Evolutionary conservation across 2,797 vertebrate genomes (phyloP).

Genomic region (Siniperca obscura): DNA sequence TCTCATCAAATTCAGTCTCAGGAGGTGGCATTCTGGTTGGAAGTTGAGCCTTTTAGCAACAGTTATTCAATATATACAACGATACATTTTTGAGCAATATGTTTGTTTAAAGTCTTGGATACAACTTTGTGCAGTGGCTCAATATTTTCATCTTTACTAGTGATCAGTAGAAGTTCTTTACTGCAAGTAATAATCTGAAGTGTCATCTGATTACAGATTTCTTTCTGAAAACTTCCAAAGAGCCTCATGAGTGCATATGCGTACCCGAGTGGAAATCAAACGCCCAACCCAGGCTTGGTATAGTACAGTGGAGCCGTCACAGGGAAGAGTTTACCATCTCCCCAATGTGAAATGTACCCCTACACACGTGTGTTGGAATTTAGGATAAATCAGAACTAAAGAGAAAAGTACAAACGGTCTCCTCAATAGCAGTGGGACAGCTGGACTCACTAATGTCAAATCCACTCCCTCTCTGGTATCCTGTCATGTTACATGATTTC

Average conservation of each 20-base stretch:
- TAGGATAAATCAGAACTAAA: slow-evolving; percentile 21
- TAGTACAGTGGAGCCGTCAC: not conserved
- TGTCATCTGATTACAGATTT: not conserved
- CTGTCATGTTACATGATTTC: slow-evolving; percentile 29
- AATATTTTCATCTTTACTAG: not conserved
- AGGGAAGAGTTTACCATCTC: not conserved
- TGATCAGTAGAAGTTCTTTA: slow-evolving; percentile 6
- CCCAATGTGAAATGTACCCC: not conserved
- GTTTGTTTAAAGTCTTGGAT: not conserved
- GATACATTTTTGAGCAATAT: slow-evolving; percentile 16
- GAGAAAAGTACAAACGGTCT: slow-evolving; percentile 16
- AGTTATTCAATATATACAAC: slow-evolving; percentile 28
- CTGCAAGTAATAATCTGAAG: slow-evolving; percentile 4
- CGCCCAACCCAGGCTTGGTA: not conserved
- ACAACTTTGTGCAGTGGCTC: not conserved
- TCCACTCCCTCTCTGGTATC: slow-evolving; percentile 9
- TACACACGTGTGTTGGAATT: not conserved
- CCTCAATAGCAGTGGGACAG: slow-evolving; percentile 11
- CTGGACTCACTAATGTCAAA: slow-evolving; percentile 13
- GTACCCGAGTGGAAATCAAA: not conserved
- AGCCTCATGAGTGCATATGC: not conserved
- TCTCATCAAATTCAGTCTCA: slow-evolving; percentile 90
- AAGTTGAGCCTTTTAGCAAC: slow-evolving; percentile 72
- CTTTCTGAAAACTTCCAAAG: slow-evolving; percentile 1
- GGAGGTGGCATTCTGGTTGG: slow-evolving; percentile 87